Conservation (phyloP, 1,140 invertebrate genomes). For the Chymomyza costata region DNA sequence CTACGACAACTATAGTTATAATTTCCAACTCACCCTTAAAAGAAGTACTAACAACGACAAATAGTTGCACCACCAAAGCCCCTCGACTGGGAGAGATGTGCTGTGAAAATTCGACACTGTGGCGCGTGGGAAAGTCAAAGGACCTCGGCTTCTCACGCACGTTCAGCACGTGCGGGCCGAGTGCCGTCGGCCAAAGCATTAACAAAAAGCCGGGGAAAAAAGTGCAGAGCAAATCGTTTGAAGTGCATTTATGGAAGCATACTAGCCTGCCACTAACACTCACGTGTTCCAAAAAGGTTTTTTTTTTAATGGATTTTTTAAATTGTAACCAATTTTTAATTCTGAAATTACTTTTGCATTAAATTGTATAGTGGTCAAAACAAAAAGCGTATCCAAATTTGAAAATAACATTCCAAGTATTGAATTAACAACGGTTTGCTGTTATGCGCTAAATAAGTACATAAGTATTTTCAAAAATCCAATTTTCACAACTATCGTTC, state of each 20-base stretch:
- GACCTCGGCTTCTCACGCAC: constrained; percentile 70
- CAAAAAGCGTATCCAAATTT: constrained; percentile 2
- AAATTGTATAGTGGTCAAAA: constrained; percentile 25
- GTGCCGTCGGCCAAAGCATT: constrained; percentile 29
- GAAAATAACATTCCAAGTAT: constrained; percentile 1
- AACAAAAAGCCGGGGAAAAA: too few species aligned
- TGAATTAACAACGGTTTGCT: too few species aligned
- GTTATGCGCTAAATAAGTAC: too few species aligned
- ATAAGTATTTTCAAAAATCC: too few species aligned
- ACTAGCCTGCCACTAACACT: constrained; percentile 18
- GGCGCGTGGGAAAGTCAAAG: constrained; percentile 74
- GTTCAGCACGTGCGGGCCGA: constrained; percentile 72
- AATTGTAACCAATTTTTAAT: constrained; percentile 53
- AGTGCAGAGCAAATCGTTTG: constrained; percentile 40
- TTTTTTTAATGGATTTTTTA: constrained; percentile 58
- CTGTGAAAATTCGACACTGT: constrained; percentile 7
- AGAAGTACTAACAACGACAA: background rate
- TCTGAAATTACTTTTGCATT: constrained; percentile 36
- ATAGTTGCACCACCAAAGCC: constrained; percentile 7
- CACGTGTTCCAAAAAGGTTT: constrained; percentile 5
- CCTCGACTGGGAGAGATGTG: constrained; percentile 28
- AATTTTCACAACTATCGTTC: too few species aligned
- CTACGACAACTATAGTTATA: constrained; percentile 10
- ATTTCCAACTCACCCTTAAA: constrained; percentile 23
- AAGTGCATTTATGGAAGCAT: constrained; percentile 56